Evolutionary conservation across 2,113 vertebrate species (phyloP), one percentile per base, ranked within the genome.

Genomic region (Anhinga rufa): DNA sequence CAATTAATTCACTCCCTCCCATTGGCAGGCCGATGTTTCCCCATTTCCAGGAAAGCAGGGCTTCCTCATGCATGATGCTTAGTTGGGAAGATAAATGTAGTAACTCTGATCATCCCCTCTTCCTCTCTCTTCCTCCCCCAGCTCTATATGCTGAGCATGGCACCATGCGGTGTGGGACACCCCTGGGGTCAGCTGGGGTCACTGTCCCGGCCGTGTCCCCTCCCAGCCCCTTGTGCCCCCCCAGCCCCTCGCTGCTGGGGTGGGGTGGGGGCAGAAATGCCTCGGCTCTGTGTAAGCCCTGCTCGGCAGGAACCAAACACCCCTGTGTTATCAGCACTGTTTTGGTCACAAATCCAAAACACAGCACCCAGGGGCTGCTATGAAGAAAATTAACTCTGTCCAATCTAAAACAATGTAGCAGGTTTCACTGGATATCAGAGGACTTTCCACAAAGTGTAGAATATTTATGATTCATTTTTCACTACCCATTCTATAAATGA

Each of bases 21-120:
- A 13, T 9, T 0, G 2, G 7, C 40, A 46, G 54, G 34, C 70
- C 40, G 46, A 7, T 34, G 2, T 12, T 46, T 38, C 0, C 0
- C 57, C 40, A 9, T 62, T 48, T 24, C 40, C 34, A 29, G 48
- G 29, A 71, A 48, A 40, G 38, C 32, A 24, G 34, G 65, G 11
- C 26, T 77, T 17, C 54, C 7, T 25, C 16, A 8, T 7, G 8
- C 25, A 11, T 42, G 12, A 14, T 14, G 20, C 7, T 49, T 24
- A 10, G 19, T 36, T 17, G 36, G 62, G 62, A 77, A 68, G 52
- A 31, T 31, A 60, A 51, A 31, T 0, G 3, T 24, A 8, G 8
- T 28, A 51, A 14, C 36, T 42, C 25, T 0, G 5, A 44, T 20
- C 32, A 25, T 40, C 24, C 18, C 40, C 40, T 40, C 9, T 2